Evolutionary conservation across 92 coral and sea anemone genomes (phyloP).

Genomic region (Epizoanthus fatuus): DNA sequence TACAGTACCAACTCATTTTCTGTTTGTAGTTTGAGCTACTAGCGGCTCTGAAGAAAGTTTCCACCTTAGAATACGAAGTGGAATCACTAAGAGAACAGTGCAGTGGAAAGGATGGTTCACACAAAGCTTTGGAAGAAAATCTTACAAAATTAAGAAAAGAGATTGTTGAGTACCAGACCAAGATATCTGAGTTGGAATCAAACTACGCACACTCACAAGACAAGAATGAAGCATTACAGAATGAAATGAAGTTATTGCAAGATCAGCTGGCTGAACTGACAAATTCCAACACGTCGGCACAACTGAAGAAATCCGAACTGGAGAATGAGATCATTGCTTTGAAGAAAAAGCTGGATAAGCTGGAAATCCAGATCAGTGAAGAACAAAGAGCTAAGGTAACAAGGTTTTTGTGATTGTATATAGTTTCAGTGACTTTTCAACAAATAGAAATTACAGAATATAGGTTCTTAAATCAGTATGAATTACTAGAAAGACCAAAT

Average conservation of each 20-base stretch:
- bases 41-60: conserved; percentile 88
- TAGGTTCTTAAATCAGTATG: too few relatives aligned
- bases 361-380: conserved; percentile 79
- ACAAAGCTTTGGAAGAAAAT: conserved; percentile 69
- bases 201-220: conserved; percentile 74
- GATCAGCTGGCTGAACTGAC: conserved; percentile 71
- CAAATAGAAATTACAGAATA: too few relatives aligned
- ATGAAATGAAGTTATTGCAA: conserved; percentile 69
- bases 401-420: too few relatives aligned
- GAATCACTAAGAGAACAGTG: conserved; percentile 73
- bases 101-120: conserved; percentile 66
- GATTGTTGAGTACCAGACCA: conserved; percentile 84
- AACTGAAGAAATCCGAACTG: conserved; percentile 76
- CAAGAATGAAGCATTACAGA: conserved; percentile 64
- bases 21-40: conserved; percentile 67
- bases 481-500: too few relatives aligned
- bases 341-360: conserved; percentile 81
- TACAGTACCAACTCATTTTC: not conserved
- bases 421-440: too few relatives aligned
- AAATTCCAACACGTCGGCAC: conserved; percentile 64
- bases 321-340: conserved; percentile 86
- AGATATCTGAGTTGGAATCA: conserved; percentile 77
- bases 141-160: conserved; percentile 71
- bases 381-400: conserved; percentile 76
- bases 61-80: conserved; percentile 83